Conservation (phyloP, 2,888 invertebrate genomes). For the Cecidostiba fungosa region DNA sequence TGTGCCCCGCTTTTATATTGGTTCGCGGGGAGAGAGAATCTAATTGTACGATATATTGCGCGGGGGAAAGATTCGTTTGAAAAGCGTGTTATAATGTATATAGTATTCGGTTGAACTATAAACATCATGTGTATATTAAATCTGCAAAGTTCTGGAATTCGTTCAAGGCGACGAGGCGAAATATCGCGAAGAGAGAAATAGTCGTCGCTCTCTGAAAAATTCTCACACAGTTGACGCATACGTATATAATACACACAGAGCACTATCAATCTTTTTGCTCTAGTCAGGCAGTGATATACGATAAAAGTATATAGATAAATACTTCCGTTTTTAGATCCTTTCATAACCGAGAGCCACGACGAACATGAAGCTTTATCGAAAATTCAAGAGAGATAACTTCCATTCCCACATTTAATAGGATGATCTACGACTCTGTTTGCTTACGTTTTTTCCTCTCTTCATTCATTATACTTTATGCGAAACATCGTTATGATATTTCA, state of each 20-base stretch:
- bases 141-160: neutral
- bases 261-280: neutral
- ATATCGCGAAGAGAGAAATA: neutral
- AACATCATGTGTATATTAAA: no score
- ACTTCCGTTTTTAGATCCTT: neutral
- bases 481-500: neutral
- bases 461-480: neutral
- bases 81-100: no score
- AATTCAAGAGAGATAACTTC: neutral
- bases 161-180: neutral
- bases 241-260: no score
- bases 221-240: no score
- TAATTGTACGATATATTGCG: neutral
- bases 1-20: neutral
- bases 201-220: neutral
- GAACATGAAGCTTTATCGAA: neutral
- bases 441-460: neutral
- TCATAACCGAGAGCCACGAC: neutral
- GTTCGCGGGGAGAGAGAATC: neutral
- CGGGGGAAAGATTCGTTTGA: no score
- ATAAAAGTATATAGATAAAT: constrained; percentile 8
- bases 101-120: no score
- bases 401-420: neutral
- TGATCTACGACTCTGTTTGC: neutral
- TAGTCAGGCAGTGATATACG: neutral